These are phyloP conservation scores for Monochamus alternatus DNA, from an alignment of 2,888 invertebrate species.

Conservation along the genomic window DNA sequence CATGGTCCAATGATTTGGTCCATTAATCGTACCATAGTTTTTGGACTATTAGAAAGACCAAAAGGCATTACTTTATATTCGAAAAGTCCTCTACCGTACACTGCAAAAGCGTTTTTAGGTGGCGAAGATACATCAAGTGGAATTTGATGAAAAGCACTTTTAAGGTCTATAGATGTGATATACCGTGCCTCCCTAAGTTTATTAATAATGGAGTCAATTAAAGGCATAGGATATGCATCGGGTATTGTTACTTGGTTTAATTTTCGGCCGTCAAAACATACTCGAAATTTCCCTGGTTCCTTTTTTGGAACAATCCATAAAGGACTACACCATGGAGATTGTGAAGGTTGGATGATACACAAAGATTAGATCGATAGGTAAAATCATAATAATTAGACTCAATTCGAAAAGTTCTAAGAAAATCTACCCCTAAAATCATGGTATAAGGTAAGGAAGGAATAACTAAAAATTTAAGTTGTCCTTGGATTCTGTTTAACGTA, in stretches of 20 bases:
- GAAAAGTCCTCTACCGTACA: conserved; percentile 35
- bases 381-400: not conserved
- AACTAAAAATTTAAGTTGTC: not conserved
- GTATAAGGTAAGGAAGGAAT: not conserved
- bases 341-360: conserved; percentile 53
- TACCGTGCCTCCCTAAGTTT: conserved; percentile 57
- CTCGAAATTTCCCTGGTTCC: conserved; percentile 54
- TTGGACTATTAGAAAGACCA: conserved; percentile 46
- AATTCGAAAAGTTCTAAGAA: not conserved
- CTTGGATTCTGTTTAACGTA: not conserved
- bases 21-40: conserved; percentile 44
- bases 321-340: conserved; percentile 56
- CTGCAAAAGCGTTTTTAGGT: conserved; percentile 42
- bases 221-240: not conserved
- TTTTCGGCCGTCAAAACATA: conserved; percentile 60
- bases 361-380: not conserved
- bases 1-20: conserved; percentile 50
- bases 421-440: not conserved
- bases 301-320: conserved; percentile 55
- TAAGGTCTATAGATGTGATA: conserved; percentile 60
- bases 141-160: conserved; percentile 59
- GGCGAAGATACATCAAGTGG: conserved; percentile 17
- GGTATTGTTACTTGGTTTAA: conserved; percentile 52
- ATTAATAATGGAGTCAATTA: conserved; percentile 23
- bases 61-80: conserved; percentile 36